Base-by-base conservation (phyloP, 2,113 vertebrate species). In the Scopus umbretta region DNA sequence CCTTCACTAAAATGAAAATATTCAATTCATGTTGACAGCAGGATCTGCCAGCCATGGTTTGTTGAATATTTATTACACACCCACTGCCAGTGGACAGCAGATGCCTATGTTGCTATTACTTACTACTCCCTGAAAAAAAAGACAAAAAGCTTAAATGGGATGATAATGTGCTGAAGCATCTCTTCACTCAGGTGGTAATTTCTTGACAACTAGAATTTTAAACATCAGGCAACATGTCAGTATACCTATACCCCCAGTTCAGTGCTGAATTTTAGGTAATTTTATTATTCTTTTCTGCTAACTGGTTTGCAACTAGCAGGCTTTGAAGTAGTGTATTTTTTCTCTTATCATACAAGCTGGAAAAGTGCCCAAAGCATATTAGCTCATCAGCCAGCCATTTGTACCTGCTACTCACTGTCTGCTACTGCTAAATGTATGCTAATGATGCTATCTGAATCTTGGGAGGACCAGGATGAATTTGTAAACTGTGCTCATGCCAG, bases 321-420 rank as follows among this genome's bases (percentile, higher is more conserved):
- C 59, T 65, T 80, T 52, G 63, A 93, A 88, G 70, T 45, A 62
- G 27, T 38, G 14, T 58, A 32, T 85, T 89, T 85, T 78, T 56
- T 52, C 47, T 90, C 26, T 76, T 95, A 92, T 76, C 55, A n/a
- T 27, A 70, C 55, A 71, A 55, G 38, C 62, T 94, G 86, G 92
- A 50, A 66, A 50, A 80, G 45, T 49, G 89, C 92, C 89, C 78
- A 85, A 38, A 97, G 40, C 40, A 20, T 55, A 72, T 95, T 92
- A 94, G 59, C 50, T 91, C 78, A 84, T 86, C 76, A 95, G 71
- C 32, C 86, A 90, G 52, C 34, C 86, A 80, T 91, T 88, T 88
- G 66, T 96, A 95, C 90, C 79, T 94, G 73, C 86, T 94, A 92
- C 80, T 71, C 58, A 47, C 71, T 90, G 61, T 80, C 94, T 95